Evolutionary conservation across 1,140 invertebrate genomes (phyloP), one percentile per base, ranked within the genome.

Genomic region (Megathymus violae): DNA sequence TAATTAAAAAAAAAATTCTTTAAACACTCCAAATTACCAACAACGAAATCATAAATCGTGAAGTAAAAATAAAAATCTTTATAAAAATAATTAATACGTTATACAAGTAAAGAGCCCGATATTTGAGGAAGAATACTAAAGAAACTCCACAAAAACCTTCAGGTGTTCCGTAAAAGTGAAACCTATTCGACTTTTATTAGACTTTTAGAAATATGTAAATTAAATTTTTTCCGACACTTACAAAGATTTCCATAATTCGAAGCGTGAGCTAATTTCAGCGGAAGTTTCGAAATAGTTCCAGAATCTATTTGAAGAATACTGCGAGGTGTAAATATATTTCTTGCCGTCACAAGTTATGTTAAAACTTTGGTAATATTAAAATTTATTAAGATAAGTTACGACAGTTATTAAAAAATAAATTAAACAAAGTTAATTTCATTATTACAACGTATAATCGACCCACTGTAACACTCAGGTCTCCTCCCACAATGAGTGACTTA

Each of bases 101-200:
- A 38, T 38, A 36, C 34, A 7, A 36, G n/a, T 11, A 17, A 25
- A 59, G 54, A 60, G 17, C n/a, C 3, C 16, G 14, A 46, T 38
- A 25, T 11, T 11, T 27, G 56, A 48, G 47, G 13, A 46, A 59
- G 43, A 60, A 60, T 60, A 16, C 44, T 38, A 48, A 60, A 60
- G 34, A 48, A 60, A 38, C 44, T 25, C 31, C 54, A 25, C 38
- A 38, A 59, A 59, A 43, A 43, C 54, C 54, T 47, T 59, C 47
- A 27, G 54, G 43, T 27, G 27, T 47, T 46, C 47, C 47, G 43
- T 59, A 43, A 59, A 59, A 59, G 54, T 59, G 54, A 59, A 59
- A 59, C 46, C 54, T 43, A 31, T 59, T 59, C 36, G 43, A 47
- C 43, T 27, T 59, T 59, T 15, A 46, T 46, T 58, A 27, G 31